These are phyloP conservation scores for Bombyx huttoni DNA, from an alignment of 2,888 invertebrate genomes.

Conservation along the genomic window DNA sequence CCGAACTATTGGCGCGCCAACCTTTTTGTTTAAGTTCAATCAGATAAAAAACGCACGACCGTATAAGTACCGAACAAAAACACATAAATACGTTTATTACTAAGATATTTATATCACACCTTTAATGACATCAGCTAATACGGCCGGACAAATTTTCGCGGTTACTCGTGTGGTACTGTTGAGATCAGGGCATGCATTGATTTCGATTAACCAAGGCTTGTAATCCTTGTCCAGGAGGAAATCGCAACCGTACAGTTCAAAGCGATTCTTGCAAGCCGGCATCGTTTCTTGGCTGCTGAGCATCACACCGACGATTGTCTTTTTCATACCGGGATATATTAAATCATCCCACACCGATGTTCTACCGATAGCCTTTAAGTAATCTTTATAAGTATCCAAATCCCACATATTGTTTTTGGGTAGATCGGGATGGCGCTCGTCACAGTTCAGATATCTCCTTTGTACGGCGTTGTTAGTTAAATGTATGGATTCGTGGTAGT, in stretches of 20 bases:
- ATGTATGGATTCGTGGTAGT: slow-evolving; percentile 88
- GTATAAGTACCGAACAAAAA: too few species aligned
- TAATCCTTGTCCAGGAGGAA: slow-evolving; percentile 90
- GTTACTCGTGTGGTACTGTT: slow-evolving; percentile 87
- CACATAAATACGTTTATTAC: neutral
- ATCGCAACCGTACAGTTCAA: slow-evolving; percentile 94
- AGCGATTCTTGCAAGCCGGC: slow-evolving; percentile 79
- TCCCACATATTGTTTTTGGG: slow-evolving; percentile 91
- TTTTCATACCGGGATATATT: slow-evolving; percentile 89
- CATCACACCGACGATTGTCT: slow-evolving; percentile 85
- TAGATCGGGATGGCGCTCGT: slow-evolving; percentile 71
- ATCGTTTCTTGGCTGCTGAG: slow-evolving; percentile 83
- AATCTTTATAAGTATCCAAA: slow-evolving; percentile 78
- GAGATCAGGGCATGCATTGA: slow-evolving; percentile 91
- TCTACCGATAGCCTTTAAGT: slow-evolving; percentile 69
- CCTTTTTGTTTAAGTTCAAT: too few species aligned
- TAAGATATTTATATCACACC: slow-evolving; percentile 53
- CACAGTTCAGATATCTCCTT: slow-evolving; percentile 75
- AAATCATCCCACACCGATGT: slow-evolving; percentile 78
- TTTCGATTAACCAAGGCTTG: slow-evolving; percentile 92
- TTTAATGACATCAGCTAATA: slow-evolving; percentile 89
- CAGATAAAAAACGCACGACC: too few species aligned
- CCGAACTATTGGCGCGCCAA: too few species aligned
- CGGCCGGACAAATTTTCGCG: slow-evolving; percentile 83
- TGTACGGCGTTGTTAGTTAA: slow-evolving; percentile 91